Base-by-base conservation (phyloP, 2,888 invertebrate genomes). In the Rosalia funebris region DNA sequence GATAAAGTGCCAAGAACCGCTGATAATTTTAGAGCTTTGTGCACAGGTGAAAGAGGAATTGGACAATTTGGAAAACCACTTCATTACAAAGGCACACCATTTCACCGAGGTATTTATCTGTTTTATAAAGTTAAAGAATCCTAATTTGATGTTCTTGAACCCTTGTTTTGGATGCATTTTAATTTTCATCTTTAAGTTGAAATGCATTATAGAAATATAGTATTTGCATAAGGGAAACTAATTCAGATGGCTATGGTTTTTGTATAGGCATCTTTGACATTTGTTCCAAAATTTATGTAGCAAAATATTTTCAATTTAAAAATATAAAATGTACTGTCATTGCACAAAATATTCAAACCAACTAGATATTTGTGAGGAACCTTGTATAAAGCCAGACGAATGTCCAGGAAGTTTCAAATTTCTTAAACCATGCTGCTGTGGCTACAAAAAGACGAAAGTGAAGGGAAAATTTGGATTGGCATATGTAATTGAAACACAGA, bases 11-110 rank as follows among this genome's bases (percentile, higher is more conserved):
- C 97, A 16, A 90, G 86, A 77, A 93, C 96, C 1, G 92, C 90
- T 42, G 96, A 96, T 81, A 97, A 98, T 82, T 97, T 97, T 79
- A 85, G 95, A 68, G 89, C 90, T 1, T 82, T 98, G 0, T 98
- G 98, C 78, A 96, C 96, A 0, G 96, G 96, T 1, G 95, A 97
- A 81, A 89, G 86, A 65, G 95, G 96, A 1, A 77, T 86, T 65
- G 93, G 94, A 0, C 74, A 73, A 14, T 74, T 82, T 70, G 89
- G 89, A 1, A 91, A 90, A 75, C 89, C 89, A 1, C 83, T 98
- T 41, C 92, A 93, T 81, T 98, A 91, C 79, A 93, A 93, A 81
- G 93, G 92, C 47, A 85, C 88, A 7, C 83, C 84, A 56, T 94
- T 98, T 81, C 95, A 95, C 76, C 89, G 87, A 85, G 87, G 90